phyloP scores from a whole-genome alignment of 2,797 vertebrate species.

The Delichon dasypus region DNA sequence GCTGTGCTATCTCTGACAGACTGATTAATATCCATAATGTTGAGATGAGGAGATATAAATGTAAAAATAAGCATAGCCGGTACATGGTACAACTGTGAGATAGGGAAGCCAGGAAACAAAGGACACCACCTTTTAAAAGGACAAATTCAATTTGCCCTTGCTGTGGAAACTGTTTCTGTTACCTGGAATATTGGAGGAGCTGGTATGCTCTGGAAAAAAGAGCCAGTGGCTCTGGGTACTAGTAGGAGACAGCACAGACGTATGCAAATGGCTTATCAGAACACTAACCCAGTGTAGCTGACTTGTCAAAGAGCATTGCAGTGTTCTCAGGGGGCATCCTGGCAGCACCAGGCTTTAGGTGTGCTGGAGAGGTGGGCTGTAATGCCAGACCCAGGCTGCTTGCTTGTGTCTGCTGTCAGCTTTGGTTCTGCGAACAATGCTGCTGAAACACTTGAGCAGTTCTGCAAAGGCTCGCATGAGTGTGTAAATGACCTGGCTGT shows the following conservation, averaged over 20 bases:
- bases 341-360: background rate
- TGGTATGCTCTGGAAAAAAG: background rate
- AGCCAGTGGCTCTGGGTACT: accelerated
- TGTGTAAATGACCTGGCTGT: background rate
- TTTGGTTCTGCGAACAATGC: accelerated
- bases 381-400: background rate
- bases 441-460: background rate
- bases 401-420: background rate
- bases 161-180: background rate
- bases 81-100: background rate
- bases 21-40: background rate
- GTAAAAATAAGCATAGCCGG: background rate
- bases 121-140: background rate
- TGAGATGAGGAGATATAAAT: background rate
- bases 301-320: background rate
- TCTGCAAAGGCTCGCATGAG: background rate
- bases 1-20: background rate
- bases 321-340: background rate
- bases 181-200: background rate
- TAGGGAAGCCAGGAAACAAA: background rate
- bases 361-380: background rate
- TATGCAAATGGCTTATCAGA: background rate
- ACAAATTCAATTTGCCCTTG: background rate
- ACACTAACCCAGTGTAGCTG: background rate
- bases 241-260: background rate